Percentiles rank a stretch among this genome's conserved stretches.
Conservation (phyloP, 2,113 vertebrate genomes). For the Elanoides forficatus region DNA sequence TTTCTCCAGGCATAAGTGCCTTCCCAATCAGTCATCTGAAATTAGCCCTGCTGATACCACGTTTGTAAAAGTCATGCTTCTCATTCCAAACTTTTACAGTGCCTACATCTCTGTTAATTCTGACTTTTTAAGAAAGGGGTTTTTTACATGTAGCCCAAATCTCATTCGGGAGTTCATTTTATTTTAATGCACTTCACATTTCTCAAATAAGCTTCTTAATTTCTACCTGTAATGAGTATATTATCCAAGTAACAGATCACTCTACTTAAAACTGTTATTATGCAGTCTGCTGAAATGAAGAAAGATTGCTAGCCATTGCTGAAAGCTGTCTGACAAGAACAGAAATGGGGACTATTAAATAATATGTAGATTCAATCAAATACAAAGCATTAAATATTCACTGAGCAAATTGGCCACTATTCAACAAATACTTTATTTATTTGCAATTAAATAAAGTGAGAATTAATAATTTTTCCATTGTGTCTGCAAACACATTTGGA, state of each 20-base stretch:
- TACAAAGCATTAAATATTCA: neutral
- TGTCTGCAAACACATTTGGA: neutral
- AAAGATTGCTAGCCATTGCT: neutral
- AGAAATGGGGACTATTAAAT: neutral
- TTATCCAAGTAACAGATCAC: neutral
- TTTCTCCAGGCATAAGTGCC: neutral
- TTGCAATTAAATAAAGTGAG: neutral
- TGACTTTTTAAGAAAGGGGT: neutral
- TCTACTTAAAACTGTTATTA: neutral
- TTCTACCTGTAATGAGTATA: neutral
- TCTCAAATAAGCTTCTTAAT: conserved; percentile 8
- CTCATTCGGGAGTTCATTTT: neutral
- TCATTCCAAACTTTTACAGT: neutral
- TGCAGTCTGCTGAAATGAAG: neutral
- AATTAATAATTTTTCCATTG: neutral
- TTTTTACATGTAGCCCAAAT: neutral
- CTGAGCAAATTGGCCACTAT: neutral
- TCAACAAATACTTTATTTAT: neutral
- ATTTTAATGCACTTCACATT: conserved; percentile 7
- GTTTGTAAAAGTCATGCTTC: neutral
- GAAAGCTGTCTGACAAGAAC: neutral
- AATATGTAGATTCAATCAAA: neutral
- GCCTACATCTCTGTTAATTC: neutral
- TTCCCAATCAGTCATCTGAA: neutral
- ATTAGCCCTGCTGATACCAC: neutral